Base-by-base conservation (phyloP, 2,113 vertebrate genomes). In the Hypomesus transpacificus region DNA sequence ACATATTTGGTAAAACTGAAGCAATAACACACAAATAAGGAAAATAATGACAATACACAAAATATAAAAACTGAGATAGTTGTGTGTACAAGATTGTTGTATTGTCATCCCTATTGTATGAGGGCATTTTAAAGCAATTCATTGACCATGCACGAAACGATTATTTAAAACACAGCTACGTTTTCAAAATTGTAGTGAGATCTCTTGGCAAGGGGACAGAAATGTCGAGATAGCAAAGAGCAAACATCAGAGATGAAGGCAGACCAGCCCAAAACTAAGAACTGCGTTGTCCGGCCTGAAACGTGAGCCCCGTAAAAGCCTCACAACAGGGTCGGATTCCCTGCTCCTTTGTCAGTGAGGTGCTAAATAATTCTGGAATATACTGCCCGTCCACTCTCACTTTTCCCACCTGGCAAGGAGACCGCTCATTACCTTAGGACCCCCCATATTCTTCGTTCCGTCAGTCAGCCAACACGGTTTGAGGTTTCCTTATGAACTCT, bases 361-460 rank as follows among this genome's bases (percentile, higher is more conserved):
- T 87, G 81, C 85, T 90, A 87, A 92, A 91, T 91, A 91, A 90
- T 91, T 91, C 31, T 74, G 77, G 82, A 87, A 89, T 86, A 87
- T 75, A 77, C 77, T 62, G 74, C 66, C 71, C 74, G 46, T 73
- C 74, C 52, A 78, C 82, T 84, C 80, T 86, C 72, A 68, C 75
- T 81, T 70, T 78, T 78, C 70, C 79, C 71, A 80, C 9, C 73
- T 74, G 68, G 54, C 69, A 71, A 80, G 1, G 20, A 68, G 39
- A 65, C 62, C 26, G 63, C 62, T 68, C 57, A 63, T 20, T 4
- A 13, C 57, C 13, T 28, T 39, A 68, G 63, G 50, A 76, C 50
- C 68, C 69, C 64, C 57, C 52, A 14, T 9, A 6, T 8, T 4
- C 6, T 46, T 7, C 39, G 8, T 46, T 9, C 7, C 7, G 39